Base-by-base conservation (phyloP, 2,888 invertebrate genomes). In the Thera obeliscata region DNA sequence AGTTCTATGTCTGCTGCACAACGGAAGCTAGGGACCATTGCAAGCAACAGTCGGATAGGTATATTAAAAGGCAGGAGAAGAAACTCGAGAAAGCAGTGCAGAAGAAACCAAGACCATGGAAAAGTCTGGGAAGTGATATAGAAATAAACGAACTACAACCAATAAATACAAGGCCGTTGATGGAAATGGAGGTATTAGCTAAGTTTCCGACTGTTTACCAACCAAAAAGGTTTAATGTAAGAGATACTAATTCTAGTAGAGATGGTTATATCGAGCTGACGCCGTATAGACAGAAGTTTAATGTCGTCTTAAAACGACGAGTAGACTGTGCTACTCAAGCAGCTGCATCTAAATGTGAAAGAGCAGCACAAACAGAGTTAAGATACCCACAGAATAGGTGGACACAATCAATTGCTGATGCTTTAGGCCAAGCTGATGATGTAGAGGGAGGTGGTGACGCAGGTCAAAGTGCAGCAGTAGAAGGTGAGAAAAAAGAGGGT, bases 211-310 rank as follows among this genome's bases (percentile, higher is more conserved):
- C 90, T 2, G 75, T 76, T 41, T 87, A 89, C 72, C 84, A 89
- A 59, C 89, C 93, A 0, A 81, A 87, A 11, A 86, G 90, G 38
- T 95, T 96, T 74, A 78, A 83, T 43, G 86, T 94, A 33, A 93
- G 96, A 70, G 90, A 92, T 65, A 92, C 94, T 0, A 90, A 94
- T 57, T 94, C 95, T 56, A 94, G 94, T 12, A 91, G 95, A 61
- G 96, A 97, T 84, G 96, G 96, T 9, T 96, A 95, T 74, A 93
- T 95, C 66, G 96, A 96, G 78, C 82, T 97, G 38, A 84, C 94
- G 60, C 94, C 95, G 7, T 93, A 89, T 50, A 95, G 95, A 43
- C 91, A 94, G 61, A 94, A 91, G 22, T 95, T 94, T 69, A 92
- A 94, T 49, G 95, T 94, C 79, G 87, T 96, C 5, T 87, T 85